Evolutionary conservation across 2,888 invertebrate genomes (phyloP), one percentile per base, ranked within the genome.

Genomic region (Cerceris ruficornis): DNA sequence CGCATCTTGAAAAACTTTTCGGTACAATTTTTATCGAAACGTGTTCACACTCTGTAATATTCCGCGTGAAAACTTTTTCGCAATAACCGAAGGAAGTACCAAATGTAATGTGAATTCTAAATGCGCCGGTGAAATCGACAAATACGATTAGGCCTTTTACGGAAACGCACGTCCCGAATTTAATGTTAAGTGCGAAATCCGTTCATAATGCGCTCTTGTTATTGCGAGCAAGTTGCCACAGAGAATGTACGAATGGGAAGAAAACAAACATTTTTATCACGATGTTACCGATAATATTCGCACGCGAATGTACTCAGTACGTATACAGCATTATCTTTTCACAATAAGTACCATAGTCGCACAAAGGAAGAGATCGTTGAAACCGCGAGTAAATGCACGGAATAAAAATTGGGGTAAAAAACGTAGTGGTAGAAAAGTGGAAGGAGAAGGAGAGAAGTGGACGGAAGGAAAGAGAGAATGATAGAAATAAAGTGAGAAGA

Each of bases 401-500:
- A 9, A 49, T 58, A 77, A 82, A 82, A 70, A 41, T 49, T 49
- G 52, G 60, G 43, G 6, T 7, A 55, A 8, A 39, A n/a, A 59
- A n/a, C 39, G 14, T 8, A 17, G 11, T 57, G 28, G 15, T 13
- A n/a, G 55, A 52, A 57, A 15, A 11, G 58, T 42, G 39, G 42
- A 64, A 57, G 43, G 42, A 70, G 67, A 67, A 17, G 77, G 55
- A 82, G 61, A 73, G 62, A 50, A 64, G 62, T 61, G 55, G 64
- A 43, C 71, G 14, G 46, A 11, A 14, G 11, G 50, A 6, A 11
- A 14, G 39, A 4, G 39, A 8, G 39, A n/a, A 49, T 57, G 49
- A 58, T 13, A 41, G 59, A 15, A 42, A n/a, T 39, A 13, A 42
- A 15, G n/a, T 0, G n/a, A n/a, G 2, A 28, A 28, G 28, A 28